phyloP scores from a whole-genome alignment of 2,113 vertebrate species.

The Cercocebus atys region DNA sequence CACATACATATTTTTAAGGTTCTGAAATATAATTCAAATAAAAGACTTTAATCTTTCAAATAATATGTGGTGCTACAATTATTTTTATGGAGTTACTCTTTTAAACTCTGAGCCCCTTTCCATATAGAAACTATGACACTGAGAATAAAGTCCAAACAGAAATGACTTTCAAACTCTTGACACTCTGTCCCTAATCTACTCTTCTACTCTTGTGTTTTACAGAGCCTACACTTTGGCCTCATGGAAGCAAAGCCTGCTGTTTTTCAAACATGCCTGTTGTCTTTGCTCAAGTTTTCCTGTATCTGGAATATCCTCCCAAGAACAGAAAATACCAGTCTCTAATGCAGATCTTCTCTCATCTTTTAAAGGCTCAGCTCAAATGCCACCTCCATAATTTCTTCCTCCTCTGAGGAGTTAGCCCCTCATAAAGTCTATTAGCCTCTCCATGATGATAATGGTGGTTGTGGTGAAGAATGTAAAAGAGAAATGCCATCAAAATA shows the following conservation, averaged over 20 bases:
- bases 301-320: neutral
- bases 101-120: slow-evolving; percentile 25
- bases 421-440: neutral
- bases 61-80: neutral
- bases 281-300: neutral
- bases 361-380: slow-evolving; percentile 7
- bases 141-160: slow-evolving; percentile 38
- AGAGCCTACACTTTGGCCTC: neutral
- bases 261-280: slow-evolving; percentile 42
- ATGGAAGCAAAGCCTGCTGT: neutral
- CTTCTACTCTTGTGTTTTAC: neutral
- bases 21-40: neutral
- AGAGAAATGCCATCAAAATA: slow-evolving; percentile 23
- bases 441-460: neutral
- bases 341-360: neutral
- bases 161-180: neutral
- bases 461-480: neutral
- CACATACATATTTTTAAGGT: neutral
- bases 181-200: neutral
- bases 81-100: neutral
- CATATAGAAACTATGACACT: neutral
- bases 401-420: neutral
- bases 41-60: slow-evolving; percentile 20
- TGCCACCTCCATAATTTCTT: neutral
- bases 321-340: slow-evolving; percentile 14